Evolutionary conservation across 2,888 invertebrate species (phyloP).

Genomic region (Ornithoptera alexandrae): DNA sequence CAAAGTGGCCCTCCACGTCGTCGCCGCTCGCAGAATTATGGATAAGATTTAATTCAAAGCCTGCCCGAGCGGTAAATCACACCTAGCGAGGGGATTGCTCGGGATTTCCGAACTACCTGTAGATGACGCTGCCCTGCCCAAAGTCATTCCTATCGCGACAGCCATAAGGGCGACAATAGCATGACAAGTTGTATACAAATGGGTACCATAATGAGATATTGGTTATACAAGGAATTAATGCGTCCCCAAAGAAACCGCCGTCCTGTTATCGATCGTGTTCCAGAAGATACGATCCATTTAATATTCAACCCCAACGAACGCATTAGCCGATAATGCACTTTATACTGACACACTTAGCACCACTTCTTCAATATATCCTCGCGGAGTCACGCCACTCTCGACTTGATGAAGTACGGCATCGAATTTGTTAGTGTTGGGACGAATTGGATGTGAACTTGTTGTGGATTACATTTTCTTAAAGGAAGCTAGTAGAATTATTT

Average conservation of each 20-base stretch:
- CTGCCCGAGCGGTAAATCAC: slow-evolving; percentile 43
- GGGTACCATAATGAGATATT: slow-evolving; percentile 44
- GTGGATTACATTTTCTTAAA: not conserved
- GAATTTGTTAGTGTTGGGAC: slow-evolving; percentile 17
- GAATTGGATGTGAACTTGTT: slow-evolving; percentile 14
- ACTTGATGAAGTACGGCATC: slow-evolving; percentile 7
- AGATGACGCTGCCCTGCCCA: slow-evolving; percentile 28
- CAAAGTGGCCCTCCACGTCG: slow-evolving; percentile 34
- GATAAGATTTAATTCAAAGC: slow-evolving; percentile 43
- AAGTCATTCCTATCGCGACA: slow-evolving; percentile 33
- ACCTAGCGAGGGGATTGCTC: slow-evolving; percentile 40
- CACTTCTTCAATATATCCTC: not conserved
- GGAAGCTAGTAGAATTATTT: too few species aligned
- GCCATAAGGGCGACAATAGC: slow-evolving; percentile 28
- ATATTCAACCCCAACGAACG: slow-evolving; percentile 4
- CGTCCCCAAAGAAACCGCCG: slow-evolving; percentile 36
- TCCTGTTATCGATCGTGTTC: slow-evolving; percentile 29
- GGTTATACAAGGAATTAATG: slow-evolving; percentile 47
- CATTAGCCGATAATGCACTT: slow-evolving; percentile 13
- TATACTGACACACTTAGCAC: not conserved
- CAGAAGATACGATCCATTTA: slow-evolving; percentile 11
- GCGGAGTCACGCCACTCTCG: not conserved
- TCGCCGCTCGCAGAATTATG: slow-evolving; percentile 40
- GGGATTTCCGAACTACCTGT: slow-evolving; percentile 28
- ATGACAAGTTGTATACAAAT: slow-evolving; percentile 34